Evolutionary conservation across 2,888 invertebrate species (phyloP).

Genomic region (Diabrotica balteata): DNA sequence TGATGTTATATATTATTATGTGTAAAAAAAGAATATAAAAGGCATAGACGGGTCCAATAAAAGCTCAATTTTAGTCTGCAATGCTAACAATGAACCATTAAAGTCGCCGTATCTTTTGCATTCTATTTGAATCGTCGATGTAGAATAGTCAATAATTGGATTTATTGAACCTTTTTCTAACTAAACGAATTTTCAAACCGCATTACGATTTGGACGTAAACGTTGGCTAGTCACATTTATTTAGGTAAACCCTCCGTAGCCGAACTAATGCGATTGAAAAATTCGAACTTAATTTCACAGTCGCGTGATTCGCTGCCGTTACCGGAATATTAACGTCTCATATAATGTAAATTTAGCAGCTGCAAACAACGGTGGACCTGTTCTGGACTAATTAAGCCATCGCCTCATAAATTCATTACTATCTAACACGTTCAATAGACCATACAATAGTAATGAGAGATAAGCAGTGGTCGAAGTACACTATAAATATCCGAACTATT

Average conservation of each 20-base stretch:
- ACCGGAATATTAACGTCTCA: constrained; percentile 49
- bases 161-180: neutral
- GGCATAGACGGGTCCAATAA: too few relatives aligned
- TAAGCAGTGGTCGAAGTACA: constrained; percentile 32
- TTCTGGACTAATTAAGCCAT: constrained; percentile 47
- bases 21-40: too few relatives aligned
- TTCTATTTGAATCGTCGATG: too few relatives aligned
- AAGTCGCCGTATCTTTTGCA: too few relatives aligned
- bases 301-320: constrained; percentile 49
- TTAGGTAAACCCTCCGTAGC: constrained; percentile 4
- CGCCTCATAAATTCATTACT: constrained; percentile 50
- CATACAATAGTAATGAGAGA: constrained; percentile 35
- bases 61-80: too few relatives aligned
- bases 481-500: constrained; percentile 32
- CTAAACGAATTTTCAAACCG: neutral
- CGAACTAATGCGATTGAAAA: constrained; percentile 30
- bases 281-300: constrained; percentile 39
- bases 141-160: too few relatives aligned
- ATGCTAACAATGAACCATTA: too few relatives aligned
- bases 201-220: neutral
- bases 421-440: constrained; percentile 40
- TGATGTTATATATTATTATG: too few relatives aligned
- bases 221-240: constrained; percentile 1
- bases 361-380: constrained; percentile 42
- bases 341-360: constrained; percentile 46